A percentile compares a stretch with the other conserved stretches of the same genome.
phyloP scores from a whole-genome alignment of 2,113 vertebrate genomes.

The Ciconia maguari region DNA sequence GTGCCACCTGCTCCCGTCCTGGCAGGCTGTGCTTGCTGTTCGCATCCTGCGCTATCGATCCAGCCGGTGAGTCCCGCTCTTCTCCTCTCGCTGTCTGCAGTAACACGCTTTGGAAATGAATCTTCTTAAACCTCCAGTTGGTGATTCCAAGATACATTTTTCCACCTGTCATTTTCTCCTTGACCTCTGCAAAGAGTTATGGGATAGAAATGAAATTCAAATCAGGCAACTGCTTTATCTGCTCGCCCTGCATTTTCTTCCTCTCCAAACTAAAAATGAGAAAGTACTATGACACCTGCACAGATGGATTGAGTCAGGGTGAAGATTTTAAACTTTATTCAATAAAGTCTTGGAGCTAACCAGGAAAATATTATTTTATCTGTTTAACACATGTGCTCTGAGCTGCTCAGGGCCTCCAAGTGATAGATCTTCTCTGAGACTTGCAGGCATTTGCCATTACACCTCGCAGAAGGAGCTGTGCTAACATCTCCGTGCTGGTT shows the following conservation, averaged over 20 bases:
- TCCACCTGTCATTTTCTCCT: conserved; percentile 26
- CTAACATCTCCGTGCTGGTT: no score
- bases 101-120: not conserved
- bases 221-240: not conserved
- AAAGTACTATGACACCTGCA: not conserved
- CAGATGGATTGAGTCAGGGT: not conserved
- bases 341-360: not conserved
- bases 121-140: not conserved
- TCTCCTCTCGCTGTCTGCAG: not conserved
- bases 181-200: conserved; percentile 19
- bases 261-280: not conserved
- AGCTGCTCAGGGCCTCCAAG: not conserved
- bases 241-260: not conserved
- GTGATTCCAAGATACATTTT: not conserved
- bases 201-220: not conserved
- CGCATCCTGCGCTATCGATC: not conserved
- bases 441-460: not conserved
- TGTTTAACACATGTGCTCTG: not conserved
- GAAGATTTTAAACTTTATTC: conserved; percentile 1
- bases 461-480: not conserved
- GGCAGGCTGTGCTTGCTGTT: not conserved
- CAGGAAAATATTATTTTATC: not conserved
- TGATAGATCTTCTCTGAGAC: not conserved
- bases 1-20: not conserved
- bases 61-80: not conserved